Evolutionary conservation across 2,797 vertebrate species (phyloP), one percentile per base, ranked within the genome.

Genomic region (Carcharodon carcharias): DNA sequence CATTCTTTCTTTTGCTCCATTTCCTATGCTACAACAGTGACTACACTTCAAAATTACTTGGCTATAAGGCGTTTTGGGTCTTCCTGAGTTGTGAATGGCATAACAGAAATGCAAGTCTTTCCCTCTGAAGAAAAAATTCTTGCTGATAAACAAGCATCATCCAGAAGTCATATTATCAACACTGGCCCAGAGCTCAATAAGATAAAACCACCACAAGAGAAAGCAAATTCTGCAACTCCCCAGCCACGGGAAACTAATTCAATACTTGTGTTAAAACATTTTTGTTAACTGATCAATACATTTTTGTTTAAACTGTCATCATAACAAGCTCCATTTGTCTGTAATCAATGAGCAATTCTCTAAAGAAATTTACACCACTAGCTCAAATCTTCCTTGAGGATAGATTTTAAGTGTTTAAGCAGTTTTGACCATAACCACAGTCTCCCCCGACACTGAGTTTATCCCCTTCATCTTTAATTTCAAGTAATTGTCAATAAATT

Each of bases 301-400:
- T 93, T 93, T 91, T 67, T 93, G 63, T 45, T 67, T 67, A 67
- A 93, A 45, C 63, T 45, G 21, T 40, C 89, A 56, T 91, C 56
- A 14, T 40, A 92, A 92, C 82, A 92, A 65, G 89, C 35, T 92
- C 58, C 58, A 63, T 92, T 92, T 93, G 23, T 93, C n/a, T 93
- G 61, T 23, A 93, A 93, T 45, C 91, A 93, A 93, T 93, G 91
- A 93, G 91, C n/a, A 93, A 93, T 67, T n/a, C 63, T 93, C 91
- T 23, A 67, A 14, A 93, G n/a, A 63, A 67, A 93, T 40, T 65
- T 40, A 67, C 63, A 67, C 91, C 61, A 93, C 63, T 45, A 65
- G n/a, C n/a, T 93, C 61, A 67, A 93, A 67, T 23, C 61, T 45
- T 67, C 5, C 5, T 40, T 93, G 40, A 11, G 65, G 40, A 26